These are phyloP conservation scores for Phocoena sinus DNA, from an alignment of 2,113 vertebrate genomes.

Conservation along the genomic window DNA sequence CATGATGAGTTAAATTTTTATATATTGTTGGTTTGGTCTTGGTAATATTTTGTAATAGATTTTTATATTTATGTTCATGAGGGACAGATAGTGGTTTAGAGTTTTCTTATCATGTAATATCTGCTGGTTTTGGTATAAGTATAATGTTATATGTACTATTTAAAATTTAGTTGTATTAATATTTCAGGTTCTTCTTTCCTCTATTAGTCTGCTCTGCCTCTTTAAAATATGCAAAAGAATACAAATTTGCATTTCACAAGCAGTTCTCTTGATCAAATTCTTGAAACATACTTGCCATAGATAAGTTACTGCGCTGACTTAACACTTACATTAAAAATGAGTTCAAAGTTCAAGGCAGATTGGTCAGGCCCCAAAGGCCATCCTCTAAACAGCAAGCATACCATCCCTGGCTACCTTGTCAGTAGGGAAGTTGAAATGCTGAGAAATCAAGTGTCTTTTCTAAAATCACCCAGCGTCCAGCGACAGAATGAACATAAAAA, in stretches of 20 bases:
- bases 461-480: background rate
- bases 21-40: background rate
- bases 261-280: background rate
- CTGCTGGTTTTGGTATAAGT: background rate
- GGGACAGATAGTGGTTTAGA: background rate
- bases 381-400: background rate
- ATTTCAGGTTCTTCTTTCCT: background rate
- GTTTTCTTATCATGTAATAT: background rate
- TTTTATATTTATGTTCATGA: background rate
- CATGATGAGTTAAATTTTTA: background rate
- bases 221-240: slow-evolving; percentile 7
- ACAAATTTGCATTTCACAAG: background rate
- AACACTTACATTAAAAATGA: background rate
- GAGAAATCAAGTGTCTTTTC: background rate
- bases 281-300: background rate
- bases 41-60: background rate
- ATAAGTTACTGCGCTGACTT: background rate
- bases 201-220: background rate
- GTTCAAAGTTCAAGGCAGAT: background rate
- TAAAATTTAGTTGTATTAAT: background rate
- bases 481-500: background rate
- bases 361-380: background rate
- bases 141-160: background rate
- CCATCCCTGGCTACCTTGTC: background rate
- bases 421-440: background rate